Percentiles rank a stretch among this genome's conserved stretches.
Conservation (phyloP, 1,140 invertebrate species). For the Trichonephila clavipes region DNA sequence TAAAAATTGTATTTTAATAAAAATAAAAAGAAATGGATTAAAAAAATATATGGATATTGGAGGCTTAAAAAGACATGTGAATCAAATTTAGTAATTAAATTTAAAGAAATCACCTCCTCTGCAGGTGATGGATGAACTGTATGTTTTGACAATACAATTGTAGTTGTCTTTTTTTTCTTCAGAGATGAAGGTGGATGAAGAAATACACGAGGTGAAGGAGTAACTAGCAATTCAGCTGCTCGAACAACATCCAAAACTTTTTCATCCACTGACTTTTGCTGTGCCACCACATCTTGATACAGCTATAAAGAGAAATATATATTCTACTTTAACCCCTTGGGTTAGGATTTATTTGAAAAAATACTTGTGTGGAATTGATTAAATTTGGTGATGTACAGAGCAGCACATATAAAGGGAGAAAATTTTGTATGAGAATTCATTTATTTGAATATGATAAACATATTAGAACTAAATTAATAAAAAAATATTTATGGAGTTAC, state of each 20-base stretch:
- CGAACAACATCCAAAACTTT: conserved; percentile 93
- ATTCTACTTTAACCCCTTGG: background rate
- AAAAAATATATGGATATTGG: background rate
- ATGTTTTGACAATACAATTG: conserved; percentile 96
- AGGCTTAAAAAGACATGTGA: background rate
- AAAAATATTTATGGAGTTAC: no score
- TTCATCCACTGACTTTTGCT: conserved; percentile 89
- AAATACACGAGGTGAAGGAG: conserved; percentile 82
- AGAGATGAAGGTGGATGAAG: conserved; percentile 79
- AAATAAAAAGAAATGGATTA: background rate
- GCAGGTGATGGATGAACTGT: conserved; percentile 84
- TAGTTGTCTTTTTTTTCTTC: conserved; percentile 87
- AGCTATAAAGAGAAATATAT: background rate
- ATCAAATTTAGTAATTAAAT: background rate
- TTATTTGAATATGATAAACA: no score
- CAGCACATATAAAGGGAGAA: no score
- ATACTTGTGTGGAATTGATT: no score
- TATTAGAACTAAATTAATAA: no score
- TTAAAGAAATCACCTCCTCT: conserved; percentile 9
- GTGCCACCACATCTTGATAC: conserved; percentile 23
- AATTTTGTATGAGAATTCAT: no score
- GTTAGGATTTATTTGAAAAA: no score
- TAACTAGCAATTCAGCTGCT: conserved; percentile 90
- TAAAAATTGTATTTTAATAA: no score
- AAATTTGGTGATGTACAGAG: no score